Evolutionary conservation across 2,113 vertebrate species (phyloP).

Genomic region (Melanocharis versteri): DNA sequence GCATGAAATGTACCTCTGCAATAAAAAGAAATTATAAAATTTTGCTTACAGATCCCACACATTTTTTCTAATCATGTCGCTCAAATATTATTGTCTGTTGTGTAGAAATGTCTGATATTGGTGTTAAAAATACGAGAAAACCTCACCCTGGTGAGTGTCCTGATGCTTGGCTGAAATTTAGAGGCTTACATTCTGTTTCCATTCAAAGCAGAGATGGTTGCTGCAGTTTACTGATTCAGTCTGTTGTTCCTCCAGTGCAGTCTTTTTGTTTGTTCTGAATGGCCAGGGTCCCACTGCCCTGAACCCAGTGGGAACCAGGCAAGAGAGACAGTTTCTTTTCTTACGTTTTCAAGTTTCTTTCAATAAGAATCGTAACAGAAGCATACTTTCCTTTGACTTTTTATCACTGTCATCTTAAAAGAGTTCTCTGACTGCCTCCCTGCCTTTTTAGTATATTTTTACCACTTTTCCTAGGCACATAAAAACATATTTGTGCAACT

Average conservation of each 20-base stretch:
- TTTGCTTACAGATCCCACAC: not conserved
- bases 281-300: not conserved
- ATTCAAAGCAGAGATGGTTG: not conserved
- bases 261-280: not conserved
- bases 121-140: not conserved
- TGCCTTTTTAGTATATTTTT: not conserved
- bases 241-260: not conserved
- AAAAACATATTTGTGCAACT: not conserved
- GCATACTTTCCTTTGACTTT: not conserved
- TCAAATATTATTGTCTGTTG: not conserved
- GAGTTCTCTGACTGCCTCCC: not conserved
- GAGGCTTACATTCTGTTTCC: not conserved
- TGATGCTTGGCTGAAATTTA: not conserved
- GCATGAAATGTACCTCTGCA: not conserved
- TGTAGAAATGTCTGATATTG: not conserved
- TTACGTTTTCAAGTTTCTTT: not conserved
- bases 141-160: not conserved
- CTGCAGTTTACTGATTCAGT: not conserved
- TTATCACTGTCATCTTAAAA: not conserved
- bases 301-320: not conserved
- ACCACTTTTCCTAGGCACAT: not conserved
- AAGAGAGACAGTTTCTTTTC: not conserved
- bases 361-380: not conserved
- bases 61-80: not conserved
- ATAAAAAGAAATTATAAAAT: not conserved